phyloP scores from a whole-genome alignment of 2,797 vertebrate genomes.

The Falco naumanni region DNA sequence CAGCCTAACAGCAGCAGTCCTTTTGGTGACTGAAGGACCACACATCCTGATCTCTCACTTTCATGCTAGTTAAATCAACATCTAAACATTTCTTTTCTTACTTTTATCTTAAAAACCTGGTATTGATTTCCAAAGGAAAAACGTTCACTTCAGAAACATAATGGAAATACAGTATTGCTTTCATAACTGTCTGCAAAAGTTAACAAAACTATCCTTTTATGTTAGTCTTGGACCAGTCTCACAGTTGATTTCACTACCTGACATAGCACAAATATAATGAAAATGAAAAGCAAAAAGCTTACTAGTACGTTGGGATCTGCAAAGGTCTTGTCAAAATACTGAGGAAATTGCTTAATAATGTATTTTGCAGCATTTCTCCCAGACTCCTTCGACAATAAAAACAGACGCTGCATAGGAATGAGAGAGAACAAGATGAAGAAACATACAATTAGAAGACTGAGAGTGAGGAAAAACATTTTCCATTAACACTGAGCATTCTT shows the following conservation, averaged over 20 bases:
- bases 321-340: slow-evolving; percentile 89
- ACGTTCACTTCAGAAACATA: not conserved
- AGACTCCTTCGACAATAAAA: slow-evolving; percentile 86
- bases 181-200: not conserved
- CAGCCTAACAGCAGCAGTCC: not conserved
- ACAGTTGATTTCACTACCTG: not conserved
- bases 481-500: not conserved
- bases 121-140: not conserved
- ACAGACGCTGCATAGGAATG: slow-evolving; percentile 79
- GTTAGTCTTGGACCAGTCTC: not conserved
- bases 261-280: not conserved
- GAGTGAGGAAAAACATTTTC: not conserved
- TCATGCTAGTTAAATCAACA: not conserved
- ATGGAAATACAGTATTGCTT: not conserved
- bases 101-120: not conserved
- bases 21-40: not conserved
- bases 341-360: slow-evolving; percentile 85
- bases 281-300: slow-evolving; percentile 61
- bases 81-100: not conserved
- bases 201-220: not conserved
- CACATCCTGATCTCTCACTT: not conserved
- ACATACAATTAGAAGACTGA: not conserved
- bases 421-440: not conserved
- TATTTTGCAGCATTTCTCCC: slow-evolving; percentile 89
- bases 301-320: slow-evolving; percentile 92